Conservation (phyloP, 2,113 vertebrate species). For the Myodes glareolus region DNA sequence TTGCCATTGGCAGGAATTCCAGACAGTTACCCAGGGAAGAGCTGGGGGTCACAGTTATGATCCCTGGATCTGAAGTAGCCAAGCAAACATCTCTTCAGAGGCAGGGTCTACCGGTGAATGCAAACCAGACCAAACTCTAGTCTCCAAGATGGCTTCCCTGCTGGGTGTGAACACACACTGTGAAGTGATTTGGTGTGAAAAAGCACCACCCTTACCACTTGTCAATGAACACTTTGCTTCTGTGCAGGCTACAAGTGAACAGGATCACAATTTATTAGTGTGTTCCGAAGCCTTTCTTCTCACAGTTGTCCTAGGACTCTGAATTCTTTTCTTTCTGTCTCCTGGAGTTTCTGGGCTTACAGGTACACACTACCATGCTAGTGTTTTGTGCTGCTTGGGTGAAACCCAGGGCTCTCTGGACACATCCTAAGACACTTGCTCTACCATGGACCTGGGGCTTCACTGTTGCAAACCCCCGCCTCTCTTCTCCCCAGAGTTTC, state of each 20-base stretch:
- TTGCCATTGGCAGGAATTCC: conserved; percentile 3
- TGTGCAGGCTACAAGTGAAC: not conserved
- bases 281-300: not conserved
- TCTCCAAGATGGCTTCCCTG: not conserved
- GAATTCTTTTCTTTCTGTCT: not conserved
- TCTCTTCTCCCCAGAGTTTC: too few species aligned
- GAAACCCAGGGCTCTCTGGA: not conserved
- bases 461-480: too few species aligned
- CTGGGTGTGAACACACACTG: conserved; percentile 15
- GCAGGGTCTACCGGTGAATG: not conserved
- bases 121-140: not conserved
- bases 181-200: conserved; percentile 30
- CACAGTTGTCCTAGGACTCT: not conserved
- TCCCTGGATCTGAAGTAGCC: conserved; percentile 39
- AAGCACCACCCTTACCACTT: not conserved
- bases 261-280: not conserved
- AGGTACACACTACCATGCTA: not conserved
- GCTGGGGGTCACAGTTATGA: not conserved
- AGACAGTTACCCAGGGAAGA: conserved; percentile 18
- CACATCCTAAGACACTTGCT: not conserved
- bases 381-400: not conserved
- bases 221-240: not conserved
- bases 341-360: not conserved
- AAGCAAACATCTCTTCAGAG: conserved; percentile 6
- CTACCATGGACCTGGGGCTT: not conserved